A percentile compares a stretch with the other conserved stretches of the same genome.
These are phyloP conservation scores for Biston betularia DNA, from an alignment of 2,888 invertebrate species.

Conservation along the genomic window DNA sequence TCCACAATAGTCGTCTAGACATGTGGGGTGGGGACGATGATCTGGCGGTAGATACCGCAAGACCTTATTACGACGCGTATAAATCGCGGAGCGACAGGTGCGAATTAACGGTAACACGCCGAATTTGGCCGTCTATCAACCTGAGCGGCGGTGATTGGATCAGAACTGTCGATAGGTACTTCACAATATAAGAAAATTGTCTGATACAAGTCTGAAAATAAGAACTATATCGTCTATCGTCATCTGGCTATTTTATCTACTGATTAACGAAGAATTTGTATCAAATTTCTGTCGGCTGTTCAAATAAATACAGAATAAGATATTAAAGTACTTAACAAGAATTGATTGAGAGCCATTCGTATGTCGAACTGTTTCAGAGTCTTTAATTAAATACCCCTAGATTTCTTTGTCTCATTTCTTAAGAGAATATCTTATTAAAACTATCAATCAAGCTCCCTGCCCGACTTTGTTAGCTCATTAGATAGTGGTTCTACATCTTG, in stretches of 20 bases:
- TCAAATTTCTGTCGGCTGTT: not conserved
- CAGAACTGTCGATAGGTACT: not conserved
- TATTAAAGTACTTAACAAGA: no score
- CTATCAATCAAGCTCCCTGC: no score
- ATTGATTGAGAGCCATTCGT: no score
- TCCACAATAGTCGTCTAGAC: slow-evolving; percentile 37
- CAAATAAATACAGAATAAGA: no score
- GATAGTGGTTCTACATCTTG: no score
- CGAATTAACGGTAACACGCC: slow-evolving; percentile 75
- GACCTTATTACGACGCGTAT: slow-evolving; percentile 80
- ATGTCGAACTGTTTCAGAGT: no score
- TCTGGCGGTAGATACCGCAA: slow-evolving; percentile 47
- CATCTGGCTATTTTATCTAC: not conserved
- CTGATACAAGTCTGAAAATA: not conserved
- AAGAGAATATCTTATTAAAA: no score
- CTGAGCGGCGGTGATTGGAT: slow-evolving; percentile 35
- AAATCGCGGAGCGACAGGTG: slow-evolving; percentile 64
- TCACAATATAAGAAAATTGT: not conserved
- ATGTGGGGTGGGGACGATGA: slow-evolving; percentile 31
- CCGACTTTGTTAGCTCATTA: no score
- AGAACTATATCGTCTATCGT: not conserved
- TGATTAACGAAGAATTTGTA: not conserved
- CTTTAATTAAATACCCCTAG: no score
- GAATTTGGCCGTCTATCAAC: slow-evolving; percentile 64
- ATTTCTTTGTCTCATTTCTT: no score